Evolutionary conservation across 2,113 vertebrate genomes (phyloP).

Genomic region (Callaeas wilsoni): DNA sequence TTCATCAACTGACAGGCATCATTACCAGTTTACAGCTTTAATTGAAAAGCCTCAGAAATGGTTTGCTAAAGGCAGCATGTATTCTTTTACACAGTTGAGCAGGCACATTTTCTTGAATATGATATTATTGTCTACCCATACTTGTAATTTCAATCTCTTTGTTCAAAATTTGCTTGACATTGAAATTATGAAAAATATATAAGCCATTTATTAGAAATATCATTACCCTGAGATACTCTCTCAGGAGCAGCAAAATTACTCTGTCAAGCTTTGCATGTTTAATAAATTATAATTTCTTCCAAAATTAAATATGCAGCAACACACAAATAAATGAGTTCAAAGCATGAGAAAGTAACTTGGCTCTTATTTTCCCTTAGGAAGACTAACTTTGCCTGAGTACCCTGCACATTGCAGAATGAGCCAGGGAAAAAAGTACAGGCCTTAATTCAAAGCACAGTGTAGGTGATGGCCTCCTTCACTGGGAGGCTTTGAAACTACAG

Average conservation of each 20-base stretch:
- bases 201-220: neutral
- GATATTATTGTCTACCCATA: neutral
- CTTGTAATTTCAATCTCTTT: neutral
- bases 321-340: neutral
- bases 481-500: neutral
- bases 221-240: neutral
- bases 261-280: neutral
- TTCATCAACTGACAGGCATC: neutral
- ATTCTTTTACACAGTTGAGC: neutral
- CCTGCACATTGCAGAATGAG: neutral
- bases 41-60: neutral
- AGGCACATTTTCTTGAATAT: neutral
- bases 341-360: neutral
- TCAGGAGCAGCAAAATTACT: neutral
- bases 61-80: neutral
- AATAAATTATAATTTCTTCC: neutral
- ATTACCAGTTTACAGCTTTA: neutral
- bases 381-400: neutral
- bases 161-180: neutral
- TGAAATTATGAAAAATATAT: slow-evolving; percentile 2
- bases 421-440: neutral
- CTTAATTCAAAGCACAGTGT: neutral
- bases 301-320: neutral
- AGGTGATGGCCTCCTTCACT: neutral
- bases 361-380: neutral